Evolutionary conservation across 35 echinoderm and acorn worm genomes (phyloP).

Genomic region (Eucidaris tribuloides): DNA sequence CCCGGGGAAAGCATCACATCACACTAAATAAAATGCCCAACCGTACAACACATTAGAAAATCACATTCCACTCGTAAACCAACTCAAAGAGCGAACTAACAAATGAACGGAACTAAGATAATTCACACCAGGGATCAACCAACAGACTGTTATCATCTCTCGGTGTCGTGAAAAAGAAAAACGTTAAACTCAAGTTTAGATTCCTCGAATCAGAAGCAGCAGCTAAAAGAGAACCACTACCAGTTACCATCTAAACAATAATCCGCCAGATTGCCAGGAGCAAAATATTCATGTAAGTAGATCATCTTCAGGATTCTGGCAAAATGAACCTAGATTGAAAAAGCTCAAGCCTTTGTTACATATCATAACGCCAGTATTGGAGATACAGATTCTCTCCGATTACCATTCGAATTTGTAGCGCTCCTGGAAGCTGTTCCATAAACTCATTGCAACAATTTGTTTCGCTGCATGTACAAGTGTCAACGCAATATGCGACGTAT

Average conservation of each 20-base stretch:
- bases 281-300: slow-evolving; percentile 27
- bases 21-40: no score
- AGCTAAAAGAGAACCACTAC: slow-evolving; percentile 26
- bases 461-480: no score
- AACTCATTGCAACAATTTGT: no score
- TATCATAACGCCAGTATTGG: slow-evolving; percentile 45
- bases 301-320: slow-evolving; percentile 62
- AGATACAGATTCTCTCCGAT: slow-evolving; percentile 31
- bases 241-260: slow-evolving; percentile 45
- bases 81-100: no score
- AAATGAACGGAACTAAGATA: no score
- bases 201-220: slow-evolving; percentile 44
- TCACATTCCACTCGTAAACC: no score
- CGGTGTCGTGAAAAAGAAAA: slow-evolving; percentile 29
- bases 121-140: no score
- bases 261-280: slow-evolving; percentile 3
- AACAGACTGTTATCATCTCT: slow-evolving; percentile 44
- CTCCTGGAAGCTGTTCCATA: no score
- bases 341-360: slow-evolving; percentile 65
- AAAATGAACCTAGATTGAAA: slow-evolving; percentile 43
- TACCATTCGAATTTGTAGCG: slow-evolving; percentile 35
- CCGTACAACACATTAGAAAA: no score
- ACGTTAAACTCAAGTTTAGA: slow-evolving; percentile 41
- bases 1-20: no score
- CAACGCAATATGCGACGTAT: no score